These are phyloP conservation scores for Todiramphus chloris DNA, from an alignment of 2,113 vertebrate species.

Conservation along the genomic window DNA sequence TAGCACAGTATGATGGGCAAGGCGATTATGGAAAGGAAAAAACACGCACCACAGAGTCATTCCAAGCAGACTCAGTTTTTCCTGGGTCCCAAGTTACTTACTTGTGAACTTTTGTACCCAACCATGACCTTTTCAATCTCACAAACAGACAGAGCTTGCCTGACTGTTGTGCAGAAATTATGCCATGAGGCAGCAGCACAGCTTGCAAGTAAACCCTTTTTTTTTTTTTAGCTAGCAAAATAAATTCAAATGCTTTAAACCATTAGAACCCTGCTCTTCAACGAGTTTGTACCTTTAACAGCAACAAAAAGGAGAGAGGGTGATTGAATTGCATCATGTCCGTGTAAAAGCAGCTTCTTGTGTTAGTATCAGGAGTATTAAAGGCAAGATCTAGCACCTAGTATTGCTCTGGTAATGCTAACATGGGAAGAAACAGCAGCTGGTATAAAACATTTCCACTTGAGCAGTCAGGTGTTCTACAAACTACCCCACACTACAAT, in stretches of 20 bases:
- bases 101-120: conserved; percentile 42
- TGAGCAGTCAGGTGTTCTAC: not conserved
- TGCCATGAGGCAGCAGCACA: not conserved
- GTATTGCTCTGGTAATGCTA: not conserved
- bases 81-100: not conserved
- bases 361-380: not conserved
- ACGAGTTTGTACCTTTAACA: not conserved
- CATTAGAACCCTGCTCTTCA: not conserved
- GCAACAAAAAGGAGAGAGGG: not conserved
- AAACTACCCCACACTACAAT: not conserved
- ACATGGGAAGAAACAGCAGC: not conserved
- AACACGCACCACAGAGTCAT: not conserved
- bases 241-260: not conserved
- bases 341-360: not conserved
- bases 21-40: not conserved
- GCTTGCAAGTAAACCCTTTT: not conserved
- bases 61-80: not conserved
- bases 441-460: not conserved
- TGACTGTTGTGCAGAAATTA: not conserved
- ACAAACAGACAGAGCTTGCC: not conserved
- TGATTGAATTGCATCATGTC: not conserved
- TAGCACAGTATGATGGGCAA: not conserved
- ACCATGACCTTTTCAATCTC: not conserved
- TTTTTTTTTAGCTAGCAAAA: not conserved
- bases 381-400: not conserved